Conservation (phyloP, 2,888 invertebrate species). For the Trichopria drosophilae region DNA sequence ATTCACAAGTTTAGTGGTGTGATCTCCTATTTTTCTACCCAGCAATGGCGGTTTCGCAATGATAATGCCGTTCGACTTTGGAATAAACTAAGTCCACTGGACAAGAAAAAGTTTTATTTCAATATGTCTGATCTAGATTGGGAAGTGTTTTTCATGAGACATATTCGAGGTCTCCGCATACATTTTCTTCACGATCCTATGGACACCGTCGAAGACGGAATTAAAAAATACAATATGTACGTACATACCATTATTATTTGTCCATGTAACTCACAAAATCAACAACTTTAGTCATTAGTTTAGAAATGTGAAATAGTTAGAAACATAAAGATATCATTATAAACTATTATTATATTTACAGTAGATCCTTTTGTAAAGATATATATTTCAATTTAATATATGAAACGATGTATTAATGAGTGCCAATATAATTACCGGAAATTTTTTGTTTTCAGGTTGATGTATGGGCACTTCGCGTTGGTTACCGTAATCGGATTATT, state of each 20-base stretch:
- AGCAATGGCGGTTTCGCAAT: conserved; percentile 74
- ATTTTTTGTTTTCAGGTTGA: conserved; percentile 41
- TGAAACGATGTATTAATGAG: too few species aligned
- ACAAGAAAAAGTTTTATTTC: conserved; percentile 71
- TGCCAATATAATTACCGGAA: too few species aligned
- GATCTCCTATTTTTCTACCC: conserved; percentile 75
- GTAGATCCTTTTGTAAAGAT: neutral
- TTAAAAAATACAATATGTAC: conserved; percentile 55
- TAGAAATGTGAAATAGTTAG: too few species aligned
- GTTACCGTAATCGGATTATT: conserved; percentile 29
- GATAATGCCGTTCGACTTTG: conserved; percentile 66
- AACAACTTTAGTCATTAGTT: too few species aligned
- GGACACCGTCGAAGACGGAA: conserved; percentile 68
- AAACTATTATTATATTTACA: too few species aligned
- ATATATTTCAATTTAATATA: conserved; percentile 7
- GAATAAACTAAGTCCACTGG: conserved; percentile 62
- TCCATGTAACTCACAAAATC: too few species aligned
- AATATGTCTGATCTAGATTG: conserved; percentile 72
- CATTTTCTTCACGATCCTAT: conserved; percentile 78
- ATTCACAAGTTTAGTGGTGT: conserved; percentile 73
- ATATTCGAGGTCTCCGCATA: conserved; percentile 71
- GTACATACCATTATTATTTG: too few species aligned
- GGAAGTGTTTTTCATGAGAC: conserved; percentile 69
- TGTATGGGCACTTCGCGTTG: conserved; percentile 47
- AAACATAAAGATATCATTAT: neutral